These are phyloP conservation scores for Drosophila varians DNA, from an alignment of 1,140 invertebrate species.

Conservation along the genomic window DNA sequence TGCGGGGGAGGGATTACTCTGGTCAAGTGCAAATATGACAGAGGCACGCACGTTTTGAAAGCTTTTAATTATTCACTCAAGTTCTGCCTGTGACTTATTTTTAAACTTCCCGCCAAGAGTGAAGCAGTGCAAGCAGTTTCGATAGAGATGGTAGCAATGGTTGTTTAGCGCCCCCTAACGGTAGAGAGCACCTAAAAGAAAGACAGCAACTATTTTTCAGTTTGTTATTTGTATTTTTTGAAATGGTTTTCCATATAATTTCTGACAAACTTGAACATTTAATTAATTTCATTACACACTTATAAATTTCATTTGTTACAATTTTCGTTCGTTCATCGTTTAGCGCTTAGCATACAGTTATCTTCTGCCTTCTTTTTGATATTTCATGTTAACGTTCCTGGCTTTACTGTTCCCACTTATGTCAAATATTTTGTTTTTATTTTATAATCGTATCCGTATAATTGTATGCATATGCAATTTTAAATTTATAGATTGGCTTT, in stretches of 20 bases:
- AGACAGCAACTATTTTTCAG: background rate
- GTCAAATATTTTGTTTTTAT: slow-evolving; percentile 10
- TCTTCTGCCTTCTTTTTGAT: slow-evolving; percentile 20
- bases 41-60: slow-evolving; percentile 9
- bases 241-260: slow-evolving; percentile 72
- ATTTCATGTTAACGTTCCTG: slow-evolving; percentile 43
- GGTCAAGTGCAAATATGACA: slow-evolving; percentile 31
- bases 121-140: background rate
- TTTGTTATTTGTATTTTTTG: slow-evolving; percentile 53
- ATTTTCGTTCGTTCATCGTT: slow-evolving; percentile 57
- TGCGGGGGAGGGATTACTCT: slow-evolving; percentile 11
- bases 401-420: slow-evolving; percentile 44
- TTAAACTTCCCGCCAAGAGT: background rate
- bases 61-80: slow-evolving; percentile 26
- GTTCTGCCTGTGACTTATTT: background rate
- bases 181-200: background rate
- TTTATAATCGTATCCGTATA: slow-evolving; percentile 21
- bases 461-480: slow-evolving; percentile 1
- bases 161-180: background rate
- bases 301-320: slow-evolving; percentile 80
- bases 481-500: background rate
- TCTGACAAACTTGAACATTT: slow-evolving; percentile 81
- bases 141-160: background rate
- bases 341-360: slow-evolving; percentile 6
- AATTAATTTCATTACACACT: slow-evolving; percentile 74